These are phyloP conservation scores for Rhagonycha fulva DNA, from an alignment of 2,888 invertebrate species.

Conservation along the genomic window DNA sequence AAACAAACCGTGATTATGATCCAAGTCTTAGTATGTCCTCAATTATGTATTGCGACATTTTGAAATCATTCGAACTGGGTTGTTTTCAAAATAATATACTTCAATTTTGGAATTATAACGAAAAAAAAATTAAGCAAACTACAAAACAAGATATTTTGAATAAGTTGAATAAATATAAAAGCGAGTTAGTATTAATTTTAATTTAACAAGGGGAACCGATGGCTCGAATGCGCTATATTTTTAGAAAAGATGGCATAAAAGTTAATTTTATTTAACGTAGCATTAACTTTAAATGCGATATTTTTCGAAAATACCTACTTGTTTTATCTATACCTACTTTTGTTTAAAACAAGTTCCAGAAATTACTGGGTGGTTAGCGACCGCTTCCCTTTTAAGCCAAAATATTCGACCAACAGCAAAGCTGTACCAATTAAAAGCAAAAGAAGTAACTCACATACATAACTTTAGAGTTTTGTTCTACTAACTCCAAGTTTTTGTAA, in stretches of 20 bases:
- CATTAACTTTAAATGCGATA: too few relatives aligned
- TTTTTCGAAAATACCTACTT: too few relatives aligned
- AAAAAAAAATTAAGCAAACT: slow-evolving; percentile 57
- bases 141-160: slow-evolving; percentile 66
- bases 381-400: too few relatives aligned
- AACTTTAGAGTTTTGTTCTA: too few relatives aligned
- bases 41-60: slow-evolving; percentile 66
- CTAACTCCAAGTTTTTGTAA: background rate
- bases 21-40: slow-evolving; percentile 62
- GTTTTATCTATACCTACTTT: too few relatives aligned
- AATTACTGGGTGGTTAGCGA: too few relatives aligned
- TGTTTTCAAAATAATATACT: slow-evolving; percentile 70
- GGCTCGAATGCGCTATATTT: background rate
- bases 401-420: too few relatives aligned
- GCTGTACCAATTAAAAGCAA: too few relatives aligned
- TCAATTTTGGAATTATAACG: slow-evolving; percentile 72
- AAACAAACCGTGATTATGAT: slow-evolving; percentile 49
- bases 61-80: slow-evolving; percentile 63
- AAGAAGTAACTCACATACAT: too few relatives aligned
- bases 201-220: background rate
- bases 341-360: too few relatives aligned
- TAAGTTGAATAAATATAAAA: slow-evolving; percentile 62
- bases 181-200: slow-evolving; percentile 47
- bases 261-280: background rate
- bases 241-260: background rate